phyloP scores from a whole-genome alignment of 2,113 vertebrate species.

The Pogona vitticeps region DNA sequence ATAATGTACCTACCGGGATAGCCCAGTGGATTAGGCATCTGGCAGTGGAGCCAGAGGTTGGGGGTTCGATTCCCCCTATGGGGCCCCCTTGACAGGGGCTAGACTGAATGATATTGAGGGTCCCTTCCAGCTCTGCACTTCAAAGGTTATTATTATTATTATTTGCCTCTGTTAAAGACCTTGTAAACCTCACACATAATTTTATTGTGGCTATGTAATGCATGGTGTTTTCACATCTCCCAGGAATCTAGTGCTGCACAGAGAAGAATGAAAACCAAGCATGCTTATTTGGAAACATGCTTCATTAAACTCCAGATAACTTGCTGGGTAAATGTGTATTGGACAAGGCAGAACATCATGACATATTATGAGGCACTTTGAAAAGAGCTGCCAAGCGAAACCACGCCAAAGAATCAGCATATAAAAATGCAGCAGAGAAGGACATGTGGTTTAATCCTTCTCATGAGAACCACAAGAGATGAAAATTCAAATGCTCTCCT shows the following conservation, averaged over 20 bases:
- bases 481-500: neutral
- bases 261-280: constrained; percentile 1
- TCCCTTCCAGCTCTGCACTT: no score
- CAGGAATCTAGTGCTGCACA: constrained; percentile 37
- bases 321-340: neutral
- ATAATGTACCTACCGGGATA: neutral
- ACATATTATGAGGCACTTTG: neutral
- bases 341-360: neutral
- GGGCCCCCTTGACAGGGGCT: no score
- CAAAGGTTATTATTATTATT: no score
- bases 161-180: neutral
- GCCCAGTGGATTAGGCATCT: no score
- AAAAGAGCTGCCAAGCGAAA: neutral
- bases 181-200: neutral
- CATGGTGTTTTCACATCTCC: neutral
- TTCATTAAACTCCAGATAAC: neutral
- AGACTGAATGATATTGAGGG: no score
- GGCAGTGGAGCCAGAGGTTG: no score
- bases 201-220: constrained; percentile 3
- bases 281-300: neutral
- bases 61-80: no score
- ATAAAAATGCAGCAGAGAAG: neutral
- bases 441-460: neutral
- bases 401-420: neutral
- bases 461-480: neutral